phyloP scores from a whole-genome alignment of 53 echinoderm and acorn worm genomes.

The Actinopyga echinites region DNA sequence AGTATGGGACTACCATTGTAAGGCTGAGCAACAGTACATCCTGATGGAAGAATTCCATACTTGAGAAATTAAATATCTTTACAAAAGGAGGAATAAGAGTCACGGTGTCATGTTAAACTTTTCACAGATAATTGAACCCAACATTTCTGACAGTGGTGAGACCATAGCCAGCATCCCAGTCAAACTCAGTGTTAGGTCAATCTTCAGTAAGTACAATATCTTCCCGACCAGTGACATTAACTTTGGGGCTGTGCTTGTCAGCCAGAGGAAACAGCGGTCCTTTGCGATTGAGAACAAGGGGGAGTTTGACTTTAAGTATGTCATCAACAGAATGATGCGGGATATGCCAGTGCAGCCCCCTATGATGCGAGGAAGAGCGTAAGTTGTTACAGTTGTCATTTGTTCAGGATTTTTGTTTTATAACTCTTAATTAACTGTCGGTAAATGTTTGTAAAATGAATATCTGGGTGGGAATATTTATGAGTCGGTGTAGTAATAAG shows the following conservation, averaged over 20 bases:
- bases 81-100: too few species aligned
- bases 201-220: conserved; percentile 98
- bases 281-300: conserved; percentile 99
- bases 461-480: too few species aligned
- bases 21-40: too few species aligned
- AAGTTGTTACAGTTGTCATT: conserved; percentile 35
- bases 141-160: conserved; percentile 87
- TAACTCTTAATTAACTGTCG: too few species aligned
- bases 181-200: conserved; percentile 94
- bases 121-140: conserved; percentile 91
- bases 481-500: too few species aligned
- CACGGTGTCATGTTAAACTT: too few species aligned
- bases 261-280: conserved; percentile 72
- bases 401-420: too few species aligned
- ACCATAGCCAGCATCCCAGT: conserved; percentile 96
- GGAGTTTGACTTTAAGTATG: conserved; percentile 99
- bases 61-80: too few species aligned
- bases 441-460: too few species aligned
- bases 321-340: conserved; percentile 81
- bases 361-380: conserved; percentile 84
- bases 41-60: too few species aligned
- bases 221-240: conserved; percentile 97
- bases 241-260: conserved; percentile 89
- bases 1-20: too few species aligned
- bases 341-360: conserved; percentile 75